These are phyloP conservation scores for Urocynchramus pylzowi DNA, from an alignment of 2,113 vertebrate species.

Conservation along the genomic window DNA sequence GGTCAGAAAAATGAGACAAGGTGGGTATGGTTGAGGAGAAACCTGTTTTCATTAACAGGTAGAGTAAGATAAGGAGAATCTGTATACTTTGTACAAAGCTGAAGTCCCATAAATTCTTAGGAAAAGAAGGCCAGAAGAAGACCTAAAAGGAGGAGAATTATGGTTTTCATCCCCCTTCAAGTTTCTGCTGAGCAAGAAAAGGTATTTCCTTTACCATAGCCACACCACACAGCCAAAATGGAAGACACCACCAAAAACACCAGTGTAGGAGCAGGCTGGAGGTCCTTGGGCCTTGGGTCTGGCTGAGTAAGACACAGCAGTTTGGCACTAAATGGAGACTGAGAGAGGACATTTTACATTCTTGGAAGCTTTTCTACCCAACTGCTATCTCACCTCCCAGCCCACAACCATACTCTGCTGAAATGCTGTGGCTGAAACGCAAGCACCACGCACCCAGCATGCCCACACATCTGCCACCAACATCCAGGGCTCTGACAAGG, in stretches of 20 bases:
- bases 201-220: not conserved
- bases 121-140: not conserved
- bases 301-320: not conserved
- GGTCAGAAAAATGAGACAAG: not conserved
- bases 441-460: fast-evolving
- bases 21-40: not conserved
- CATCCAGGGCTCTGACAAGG: fast-evolving
- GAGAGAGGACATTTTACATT: not conserved
- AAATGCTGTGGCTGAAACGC: fast-evolving
- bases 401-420: fast-evolving
- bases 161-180: not conserved
- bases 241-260: not conserved
- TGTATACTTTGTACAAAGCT: not conserved
- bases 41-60: not conserved
- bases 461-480: not conserved
- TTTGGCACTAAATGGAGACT: not conserved
- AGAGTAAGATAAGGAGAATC: not conserved
- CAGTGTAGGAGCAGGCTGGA: not conserved
- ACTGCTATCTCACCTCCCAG: not conserved
- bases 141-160: not conserved
- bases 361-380: not conserved
- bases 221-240: not conserved
- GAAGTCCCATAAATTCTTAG: not conserved
- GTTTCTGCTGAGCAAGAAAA: not conserved
- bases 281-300: fast-evolving